Evolutionary conservation across 2,113 vertebrate species (phyloP).

Genomic region (Pachypanchax playfairii): DNA sequence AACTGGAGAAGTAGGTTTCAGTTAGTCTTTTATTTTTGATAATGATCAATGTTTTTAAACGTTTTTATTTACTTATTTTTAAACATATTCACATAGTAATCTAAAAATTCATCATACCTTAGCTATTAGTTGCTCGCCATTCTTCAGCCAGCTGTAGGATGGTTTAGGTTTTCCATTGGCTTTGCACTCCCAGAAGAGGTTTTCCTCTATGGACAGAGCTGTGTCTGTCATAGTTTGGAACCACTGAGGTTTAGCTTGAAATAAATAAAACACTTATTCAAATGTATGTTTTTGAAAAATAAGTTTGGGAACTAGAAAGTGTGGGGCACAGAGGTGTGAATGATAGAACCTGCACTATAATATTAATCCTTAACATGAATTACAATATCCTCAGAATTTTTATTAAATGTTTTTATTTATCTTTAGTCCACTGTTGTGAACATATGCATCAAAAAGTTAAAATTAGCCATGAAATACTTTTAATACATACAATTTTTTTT

Average conservation of each 20-base stretch:
- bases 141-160: conserved; percentile 92
- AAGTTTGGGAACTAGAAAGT: too few species aligned
- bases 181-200: conserved; percentile 90
- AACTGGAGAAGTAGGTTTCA: neutral
- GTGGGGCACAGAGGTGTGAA: too few species aligned
- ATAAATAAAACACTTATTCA: conserved; percentile 55
- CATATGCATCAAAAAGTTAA: too few species aligned
- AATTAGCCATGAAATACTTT: too few species aligned
- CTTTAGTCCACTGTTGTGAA: too few species aligned
- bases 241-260: conserved; percentile 93
- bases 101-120: conserved; percentile 79
- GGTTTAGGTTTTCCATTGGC: conserved; percentile 93
- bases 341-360: too few species aligned
- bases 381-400: too few species aligned
- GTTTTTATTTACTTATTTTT: too few species aligned
- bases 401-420: too few species aligned
- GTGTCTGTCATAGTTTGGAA: conserved; percentile 84
- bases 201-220: conserved; percentile 86
- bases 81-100: neutral
- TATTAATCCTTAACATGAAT: too few species aligned
- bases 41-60: neutral
- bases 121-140: conserved; percentile 80
- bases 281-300: conserved; percentile 48
- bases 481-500: neutral
- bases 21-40: neutral